Conservation (phyloP, 2,113 vertebrate species). For the Aspidoscelis tigris region DNA sequence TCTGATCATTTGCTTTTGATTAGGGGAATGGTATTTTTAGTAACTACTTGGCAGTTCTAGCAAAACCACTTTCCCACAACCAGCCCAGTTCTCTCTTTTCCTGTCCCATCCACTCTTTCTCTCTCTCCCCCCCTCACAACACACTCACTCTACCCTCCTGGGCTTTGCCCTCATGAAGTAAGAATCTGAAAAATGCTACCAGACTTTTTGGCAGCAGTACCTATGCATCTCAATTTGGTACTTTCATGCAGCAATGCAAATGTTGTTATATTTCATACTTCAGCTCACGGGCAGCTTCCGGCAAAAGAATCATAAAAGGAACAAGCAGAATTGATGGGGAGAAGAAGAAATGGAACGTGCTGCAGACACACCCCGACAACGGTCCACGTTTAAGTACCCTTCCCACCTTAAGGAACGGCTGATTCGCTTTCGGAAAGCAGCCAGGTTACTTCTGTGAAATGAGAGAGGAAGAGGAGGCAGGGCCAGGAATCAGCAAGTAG, state of each 20-base stretch:
- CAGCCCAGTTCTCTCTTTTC: neutral
- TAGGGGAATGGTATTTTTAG: slow-evolving; percentile 60
- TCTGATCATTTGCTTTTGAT: slow-evolving; percentile 42
- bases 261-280: slow-evolving; percentile 39
- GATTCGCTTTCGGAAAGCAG: neutral
- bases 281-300: slow-evolving; percentile 27
- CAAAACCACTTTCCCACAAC: neutral
- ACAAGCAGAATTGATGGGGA: slow-evolving; percentile 40
- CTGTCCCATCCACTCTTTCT: neutral
- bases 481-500: too few relatives aligned
- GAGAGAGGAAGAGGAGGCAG: neutral
- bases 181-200: slow-evolving; percentile 58
- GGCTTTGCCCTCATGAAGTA: slow-evolving; percentile 32
- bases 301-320: slow-evolving; percentile 35
- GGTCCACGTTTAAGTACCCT: neutral
- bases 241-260: slow-evolving; percentile 48
- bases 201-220: slow-evolving; percentile 39
- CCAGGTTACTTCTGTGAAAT: neutral
- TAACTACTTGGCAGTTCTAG: slow-evolving; percentile 41
- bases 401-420: neutral
- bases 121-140: neutral
- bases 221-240: slow-evolving; percentile 53
- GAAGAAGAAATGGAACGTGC: slow-evolving; percentile 35
- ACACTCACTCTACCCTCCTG: neutral
- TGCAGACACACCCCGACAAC: neutral